Evolutionary conservation across 2,797 vertebrate species (phyloP), one percentile per base, ranked within the genome.

Genomic region (Sebastes taczanowskii): DNA sequence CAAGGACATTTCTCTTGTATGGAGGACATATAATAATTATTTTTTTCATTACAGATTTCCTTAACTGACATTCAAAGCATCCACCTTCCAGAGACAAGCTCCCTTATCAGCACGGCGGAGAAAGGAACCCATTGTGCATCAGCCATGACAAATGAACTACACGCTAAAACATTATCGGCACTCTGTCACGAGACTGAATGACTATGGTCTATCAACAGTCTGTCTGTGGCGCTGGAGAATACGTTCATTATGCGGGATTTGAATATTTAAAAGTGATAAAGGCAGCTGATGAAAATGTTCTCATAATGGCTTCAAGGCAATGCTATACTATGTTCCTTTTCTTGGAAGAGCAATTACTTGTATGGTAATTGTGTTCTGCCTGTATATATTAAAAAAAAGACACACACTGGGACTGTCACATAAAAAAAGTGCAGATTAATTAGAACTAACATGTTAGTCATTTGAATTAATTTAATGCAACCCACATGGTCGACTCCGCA

Each of bases 121-220:
- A 77, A 83, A 30, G 60, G 69, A 23, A 56, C 76, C 22, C 22
- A 84, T 86, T 88, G 71, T 88, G 65, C 78, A 53, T 74, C 67
- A 81, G 60, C 63, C 77, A 53, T 84, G 77, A 88, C 82, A 80
- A 81, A 88, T 87, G 77, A 80, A 70, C 67, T 14, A 62, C 77
- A 80, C 42, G 63, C 52, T 62, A 30, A 81, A 81, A 81, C 77
- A 78, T 85, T 72, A 87, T 84, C 65, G 30, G 32, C 72, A 55
- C 78, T 52, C 65, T 81, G 71, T 77, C 78, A 58, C 46, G 27
- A 52, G 29, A 59, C 49, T 78, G 78, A 82, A 80, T 69, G 74
- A 79, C 75, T 38, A 4, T 3, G 32, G 72, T 77, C 75, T 56
- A 78, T 86, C 77, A 82, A 65, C 72, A 68, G 59, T 81, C 38